phyloP scores from a whole-genome alignment of 2,113 vertebrate genomes.

The Ariopsis seemanni region DNA sequence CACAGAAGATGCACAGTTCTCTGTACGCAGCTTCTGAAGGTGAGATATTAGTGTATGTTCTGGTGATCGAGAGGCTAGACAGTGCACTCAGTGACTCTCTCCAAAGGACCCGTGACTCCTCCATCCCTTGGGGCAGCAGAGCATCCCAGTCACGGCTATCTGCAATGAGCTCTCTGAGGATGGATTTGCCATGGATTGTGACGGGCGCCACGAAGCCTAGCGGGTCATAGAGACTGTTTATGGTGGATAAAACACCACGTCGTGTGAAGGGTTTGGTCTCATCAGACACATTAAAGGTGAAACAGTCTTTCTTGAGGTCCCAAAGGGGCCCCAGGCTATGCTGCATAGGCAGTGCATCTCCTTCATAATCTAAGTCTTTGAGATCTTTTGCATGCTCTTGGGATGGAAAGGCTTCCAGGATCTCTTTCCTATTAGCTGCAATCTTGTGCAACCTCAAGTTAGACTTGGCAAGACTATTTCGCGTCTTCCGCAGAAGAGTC shows the following conservation, averaged over 20 bases:
- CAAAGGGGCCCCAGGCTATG: not conserved
- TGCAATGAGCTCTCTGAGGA: not conserved
- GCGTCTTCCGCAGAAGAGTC: conserved; percentile 14
- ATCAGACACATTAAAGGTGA: not conserved
- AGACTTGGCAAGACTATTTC: conserved; percentile 28
- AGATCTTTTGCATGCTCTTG: conserved; percentile 39
- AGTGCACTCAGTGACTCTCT: not conserved
- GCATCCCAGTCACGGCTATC: not conserved
- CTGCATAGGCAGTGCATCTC: not conserved
- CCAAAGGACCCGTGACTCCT: not conserved
- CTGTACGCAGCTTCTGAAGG: not conserved
- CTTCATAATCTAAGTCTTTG: conserved; percentile 2
- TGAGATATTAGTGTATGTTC: not conserved
- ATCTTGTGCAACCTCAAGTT: conserved; percentile 50
- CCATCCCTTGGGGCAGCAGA: not conserved
- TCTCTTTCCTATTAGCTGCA: conserved; percentile 34
- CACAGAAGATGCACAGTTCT: not conserved
- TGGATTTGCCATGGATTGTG: not conserved
- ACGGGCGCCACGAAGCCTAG: not conserved
- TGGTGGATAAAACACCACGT: not conserved
- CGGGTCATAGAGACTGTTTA: not conserved
- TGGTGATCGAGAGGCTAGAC: not conserved
- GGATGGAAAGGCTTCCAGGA: conserved; percentile 48
- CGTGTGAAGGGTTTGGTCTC: not conserved
- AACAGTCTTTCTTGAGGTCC: not conserved